A percentile compares a stretch with the other conserved stretches of the same genome.
Conservation (phyloP, 2,888 invertebrate species). For the Sphaeridia pumilis region DNA sequence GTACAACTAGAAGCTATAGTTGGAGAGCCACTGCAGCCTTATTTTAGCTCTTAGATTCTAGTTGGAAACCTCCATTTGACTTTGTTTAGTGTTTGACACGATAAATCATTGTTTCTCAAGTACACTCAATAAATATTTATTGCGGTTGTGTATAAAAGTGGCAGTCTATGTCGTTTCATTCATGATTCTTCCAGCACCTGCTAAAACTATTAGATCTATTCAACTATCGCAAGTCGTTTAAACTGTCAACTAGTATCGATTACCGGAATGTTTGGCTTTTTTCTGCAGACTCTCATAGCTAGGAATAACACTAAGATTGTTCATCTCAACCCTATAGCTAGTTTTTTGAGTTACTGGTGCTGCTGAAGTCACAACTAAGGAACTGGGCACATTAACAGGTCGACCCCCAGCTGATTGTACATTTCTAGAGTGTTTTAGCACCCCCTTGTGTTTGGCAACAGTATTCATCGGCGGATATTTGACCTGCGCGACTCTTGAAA, state of each 20-base stretch:
- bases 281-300: background rate
- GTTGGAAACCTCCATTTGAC: too few relatives aligned
- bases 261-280: background rate
- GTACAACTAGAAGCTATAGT: conserved; percentile 72
- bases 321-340: background rate
- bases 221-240: too few relatives aligned
- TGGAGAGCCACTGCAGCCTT: conserved; percentile 71
- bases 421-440: background rate
- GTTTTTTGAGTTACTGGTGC: background rate
- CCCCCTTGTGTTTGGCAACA: background rate
- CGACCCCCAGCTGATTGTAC: background rate
- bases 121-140: background rate
- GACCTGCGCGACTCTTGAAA: background rate
- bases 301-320: background rate
- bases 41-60: conserved; percentile 38
- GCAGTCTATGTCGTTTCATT: background rate
- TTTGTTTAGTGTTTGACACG: background rate
- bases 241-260: background rate
- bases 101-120: background rate
- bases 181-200: too few relatives aligned
- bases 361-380: background rate
- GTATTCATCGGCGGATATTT: background rate
- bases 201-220: too few relatives aligned
- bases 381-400: too few relatives aligned
- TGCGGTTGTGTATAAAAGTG: background rate